These are phyloP conservation scores for Baryphthengus martii DNA, from an alignment of 2,113 vertebrate species.

Conservation along the genomic window DNA sequence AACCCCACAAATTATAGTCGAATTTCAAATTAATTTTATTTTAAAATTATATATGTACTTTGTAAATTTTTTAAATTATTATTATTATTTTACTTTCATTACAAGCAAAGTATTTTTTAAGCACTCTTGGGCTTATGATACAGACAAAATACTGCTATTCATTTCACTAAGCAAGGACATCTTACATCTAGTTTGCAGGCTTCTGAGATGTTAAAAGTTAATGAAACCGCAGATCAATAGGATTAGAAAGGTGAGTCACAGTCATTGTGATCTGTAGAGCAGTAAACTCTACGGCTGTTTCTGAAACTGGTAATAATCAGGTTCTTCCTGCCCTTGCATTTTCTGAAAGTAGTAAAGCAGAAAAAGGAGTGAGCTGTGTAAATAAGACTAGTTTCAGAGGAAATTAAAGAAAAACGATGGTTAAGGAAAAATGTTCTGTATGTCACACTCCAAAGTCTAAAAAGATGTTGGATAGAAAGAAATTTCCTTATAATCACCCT, in stretches of 20 bases:
- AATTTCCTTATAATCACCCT: neutral
- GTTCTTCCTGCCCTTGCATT: neutral
- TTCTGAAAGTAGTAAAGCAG: neutral
- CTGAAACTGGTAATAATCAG: neutral
- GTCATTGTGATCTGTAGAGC: neutral
- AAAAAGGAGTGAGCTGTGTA: neutral
- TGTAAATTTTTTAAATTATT: neutral
- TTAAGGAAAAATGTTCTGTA: neutral
- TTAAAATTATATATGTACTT: neutral
- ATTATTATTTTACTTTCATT: neutral
- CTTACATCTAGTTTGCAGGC: neutral
- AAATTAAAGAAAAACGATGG: neutral
- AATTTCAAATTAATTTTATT: neutral
- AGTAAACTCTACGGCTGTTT: neutral
- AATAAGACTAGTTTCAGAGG: neutral
- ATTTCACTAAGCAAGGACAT: neutral
- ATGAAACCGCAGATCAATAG: slow-evolving; percentile 19
- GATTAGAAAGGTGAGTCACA: neutral
- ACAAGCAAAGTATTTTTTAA: neutral
- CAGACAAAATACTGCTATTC: neutral
- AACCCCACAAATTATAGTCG: neutral
- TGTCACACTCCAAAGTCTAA: neutral
- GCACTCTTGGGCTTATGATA: neutral
- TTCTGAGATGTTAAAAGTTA: neutral
- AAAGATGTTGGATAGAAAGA: neutral